These are phyloP conservation scores for Plagodis dolabraria DNA, from an alignment of 2,888 invertebrate genomes.

Conservation along the genomic window DNA sequence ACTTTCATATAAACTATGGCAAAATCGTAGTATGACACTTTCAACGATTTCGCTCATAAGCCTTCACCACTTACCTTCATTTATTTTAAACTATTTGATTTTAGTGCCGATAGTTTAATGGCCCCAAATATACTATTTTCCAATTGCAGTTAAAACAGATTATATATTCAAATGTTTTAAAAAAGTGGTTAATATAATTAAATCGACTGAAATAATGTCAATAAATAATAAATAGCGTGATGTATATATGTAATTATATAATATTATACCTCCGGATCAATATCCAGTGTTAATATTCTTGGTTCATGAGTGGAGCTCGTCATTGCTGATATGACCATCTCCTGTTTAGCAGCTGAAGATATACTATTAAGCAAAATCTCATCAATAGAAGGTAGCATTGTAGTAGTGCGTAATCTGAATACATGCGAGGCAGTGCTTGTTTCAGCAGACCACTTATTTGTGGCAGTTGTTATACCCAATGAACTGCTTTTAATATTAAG, in stretches of 20 bases:
- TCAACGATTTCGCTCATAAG: slow-evolving; percentile 20
- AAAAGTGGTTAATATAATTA: slow-evolving; percentile 35
- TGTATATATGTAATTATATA: slow-evolving; percentile 44
- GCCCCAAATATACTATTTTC: slow-evolving; percentile 29
- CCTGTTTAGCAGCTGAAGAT: slow-evolving; percentile 85
- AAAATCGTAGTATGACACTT: slow-evolving; percentile 18
- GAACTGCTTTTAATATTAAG: slow-evolving; percentile 81
- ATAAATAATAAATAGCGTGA: slow-evolving; percentile 32
- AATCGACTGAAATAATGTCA: slow-evolving; percentile 19
- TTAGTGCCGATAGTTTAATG: slow-evolving; percentile 37
- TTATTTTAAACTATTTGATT: slow-evolving; percentile 33
- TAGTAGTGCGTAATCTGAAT: slow-evolving; percentile 82
- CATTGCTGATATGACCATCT: slow-evolving; percentile 82
- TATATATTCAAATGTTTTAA: slow-evolving; percentile 25
- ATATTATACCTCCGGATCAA: slow-evolving; percentile 86
- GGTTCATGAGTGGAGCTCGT: slow-evolving; percentile 81
- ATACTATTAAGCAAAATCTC: slow-evolving; percentile 86
- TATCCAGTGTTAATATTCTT: slow-evolving; percentile 85
- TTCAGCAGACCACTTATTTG: slow-evolving; percentile 75
- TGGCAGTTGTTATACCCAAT: slow-evolving; percentile 77
- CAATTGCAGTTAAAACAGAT: slow-evolving; percentile 31
- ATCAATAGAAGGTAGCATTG: slow-evolving; percentile 85
- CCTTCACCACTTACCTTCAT: slow-evolving; percentile 72
- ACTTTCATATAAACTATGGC: slow-evolving; percentile 11
- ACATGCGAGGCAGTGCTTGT: slow-evolving; percentile 84